Conservation (phyloP, 2,797 vertebrate genomes). For the Sebastes steindachneri region DNA sequence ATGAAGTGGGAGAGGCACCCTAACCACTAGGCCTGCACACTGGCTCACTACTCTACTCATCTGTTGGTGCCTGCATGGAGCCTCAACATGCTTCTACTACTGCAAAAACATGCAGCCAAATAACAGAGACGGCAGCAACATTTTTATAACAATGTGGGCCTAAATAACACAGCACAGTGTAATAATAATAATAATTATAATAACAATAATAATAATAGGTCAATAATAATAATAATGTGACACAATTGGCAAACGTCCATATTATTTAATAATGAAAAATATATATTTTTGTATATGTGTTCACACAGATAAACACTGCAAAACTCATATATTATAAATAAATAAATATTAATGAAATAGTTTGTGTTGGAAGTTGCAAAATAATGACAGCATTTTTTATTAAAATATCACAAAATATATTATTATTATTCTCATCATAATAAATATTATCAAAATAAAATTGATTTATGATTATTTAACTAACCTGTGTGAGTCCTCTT, state of each 20-base stretch:
- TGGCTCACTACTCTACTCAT: constrained; percentile 24
- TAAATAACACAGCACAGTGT: not conserved
- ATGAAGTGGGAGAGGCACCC: constrained; percentile 81
- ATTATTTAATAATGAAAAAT: not conserved
- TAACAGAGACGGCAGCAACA: constrained; percentile 10
- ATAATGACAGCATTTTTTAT: not conserved
- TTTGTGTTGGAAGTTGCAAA: not conserved
- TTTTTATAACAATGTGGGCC: not conserved
- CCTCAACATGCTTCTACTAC: not conserved
- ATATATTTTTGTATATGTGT: not conserved
- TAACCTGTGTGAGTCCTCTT: constrained; percentile 87
- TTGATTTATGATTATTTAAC: constrained; percentile 38
- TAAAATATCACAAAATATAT: not conserved
- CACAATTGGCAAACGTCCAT: not conserved
- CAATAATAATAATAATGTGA: not conserved
- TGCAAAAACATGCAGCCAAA: not conserved
- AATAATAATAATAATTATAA: not conserved
- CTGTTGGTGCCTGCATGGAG: constrained; percentile 23
- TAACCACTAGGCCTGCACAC: constrained; percentile 69
- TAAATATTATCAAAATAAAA: not conserved
- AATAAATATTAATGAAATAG: not conserved
- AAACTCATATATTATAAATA: not conserved
- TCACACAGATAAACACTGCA: not conserved
- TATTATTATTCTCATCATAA: constrained; percentile 23
- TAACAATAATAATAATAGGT: not conserved